Evolutionary conservation across 2,797 vertebrate genomes (phyloP), one percentile per base, ranked within the genome.

Genomic region (Heliangelus exortis): DNA sequence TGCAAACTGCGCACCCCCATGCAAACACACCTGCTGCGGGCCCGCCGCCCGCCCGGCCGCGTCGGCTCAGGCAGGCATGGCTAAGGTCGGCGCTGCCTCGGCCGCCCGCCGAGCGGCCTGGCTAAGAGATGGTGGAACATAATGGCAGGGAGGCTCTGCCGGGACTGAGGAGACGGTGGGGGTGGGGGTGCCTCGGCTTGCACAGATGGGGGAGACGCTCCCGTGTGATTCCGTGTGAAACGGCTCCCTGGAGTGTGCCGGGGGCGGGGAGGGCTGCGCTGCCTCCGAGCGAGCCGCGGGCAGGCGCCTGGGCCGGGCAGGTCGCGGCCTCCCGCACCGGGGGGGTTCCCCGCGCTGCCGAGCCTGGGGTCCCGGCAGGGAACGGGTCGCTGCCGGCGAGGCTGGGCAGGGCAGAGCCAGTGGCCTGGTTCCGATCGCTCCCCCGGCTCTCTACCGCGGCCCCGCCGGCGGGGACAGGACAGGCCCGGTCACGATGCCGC

Each of bases 71-170:
- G 89, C 95, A 92, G 96, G 90, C 96, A 96, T 58, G 87, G 91
- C 87, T 95, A 91, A 81, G 94, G 93, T 77, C 95, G 80, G 95
- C 94, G 87, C 96, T 62, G 84, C 92, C 86, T 57, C 89, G 88
- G 96, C 96, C 95, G 96, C 96, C 97, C 79, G 95, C 96, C 89
- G 97, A 87, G 93, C 97, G 96, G 97, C 97, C 97, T 96, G 97
- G 96, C 96, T 61, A 47, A 82, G 95, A 95, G 97, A 93, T 93
- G 97, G 97, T 95, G 96, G 96, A 90, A 94, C 95, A 96, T 90
- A 92, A 95, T 95, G 95, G 91, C 94, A 89, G 82, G 65, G 92
- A 63, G 91, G 93, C 96, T 90, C 79, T 90, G 95, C 95, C 90
- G 85, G 96, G 96, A 95, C 96, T 94, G 86, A 90, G 93, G 95